Base-by-base conservation (phyloP, 2,797 vertebrate species). In the Halcyon smyrnensis region DNA sequence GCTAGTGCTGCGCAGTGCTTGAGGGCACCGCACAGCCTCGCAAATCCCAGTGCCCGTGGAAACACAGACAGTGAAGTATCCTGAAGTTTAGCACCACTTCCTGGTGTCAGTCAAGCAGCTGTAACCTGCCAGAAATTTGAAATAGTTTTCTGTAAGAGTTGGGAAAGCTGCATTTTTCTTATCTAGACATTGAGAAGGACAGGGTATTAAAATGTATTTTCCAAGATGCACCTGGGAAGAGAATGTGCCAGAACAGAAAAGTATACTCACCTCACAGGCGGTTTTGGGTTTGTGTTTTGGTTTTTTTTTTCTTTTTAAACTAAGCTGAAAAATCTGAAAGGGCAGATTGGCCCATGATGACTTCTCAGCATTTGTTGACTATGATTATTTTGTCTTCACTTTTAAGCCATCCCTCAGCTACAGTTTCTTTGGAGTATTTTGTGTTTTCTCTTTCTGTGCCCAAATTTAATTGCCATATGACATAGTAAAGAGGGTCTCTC, bases 61-160 rank as follows among this genome's bases (percentile, higher is more conserved):
- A 50, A 50, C n/a, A 20, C 15, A 16, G 53, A 25, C 11, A 9
- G 0, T 43, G 39, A 76, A 7, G 3, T 41, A 41, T 7, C 34
- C 5, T 24, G 23, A 50, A 51, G 45, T 32, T 53, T 21, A 75
- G 60, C 30, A 34, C 34, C 14, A 8, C 12, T 16, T 73, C 71
- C 36, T 37, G 36, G 12, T 68, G 7, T 16, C 23, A 80, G 36
- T 12, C 8, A 19, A 45, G 45, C 21, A 12, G 45, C 75, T 76
- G 23, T 64, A 84, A 48, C 6, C 6, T n/a, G 59, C 24, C 14
- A 12, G 6, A 30, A 43, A 36, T 65, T 60, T 75, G 60, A 48
- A 87, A 27, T 6, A 0, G 0, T 51, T 75, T 87, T 60, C 32
- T 54, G 0, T n/a, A 30, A 32, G 39, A 27, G 12, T 17, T 54